These are phyloP conservation scores for Eupithecia tripunctaria DNA, from an alignment of 2,888 invertebrate species.

Conservation along the genomic window DNA sequence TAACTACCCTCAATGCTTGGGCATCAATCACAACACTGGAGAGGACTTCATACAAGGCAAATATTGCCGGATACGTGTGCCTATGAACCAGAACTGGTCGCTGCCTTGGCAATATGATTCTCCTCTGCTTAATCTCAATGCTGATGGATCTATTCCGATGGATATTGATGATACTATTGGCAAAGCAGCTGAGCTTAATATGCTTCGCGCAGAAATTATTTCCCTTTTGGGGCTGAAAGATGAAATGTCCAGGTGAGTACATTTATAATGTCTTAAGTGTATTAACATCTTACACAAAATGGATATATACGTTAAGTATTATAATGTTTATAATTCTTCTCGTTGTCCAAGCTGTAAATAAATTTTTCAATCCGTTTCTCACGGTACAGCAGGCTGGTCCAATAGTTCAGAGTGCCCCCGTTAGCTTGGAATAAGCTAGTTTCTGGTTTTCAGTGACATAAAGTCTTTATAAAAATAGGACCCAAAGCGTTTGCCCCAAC, in stretches of 20 bases:
- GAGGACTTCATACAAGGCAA: slow-evolving; percentile 55
- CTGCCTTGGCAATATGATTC: slow-evolving; percentile 34
- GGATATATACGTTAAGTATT: not conserved
- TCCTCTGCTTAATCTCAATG: slow-evolving; percentile 34
- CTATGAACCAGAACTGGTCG: slow-evolving; percentile 46
- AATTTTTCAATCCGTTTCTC: not conserved
- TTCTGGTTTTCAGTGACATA: not conserved
- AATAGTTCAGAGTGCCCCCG: not conserved
- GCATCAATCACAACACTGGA: slow-evolving; percentile 44
- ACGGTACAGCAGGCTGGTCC: not conserved
- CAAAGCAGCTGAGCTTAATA: slow-evolving; percentile 20
- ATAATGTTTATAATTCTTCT: too few species aligned
- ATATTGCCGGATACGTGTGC: slow-evolving; percentile 58
- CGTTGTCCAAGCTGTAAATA: not conserved
- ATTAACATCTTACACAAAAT: not conserved
- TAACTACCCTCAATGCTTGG: slow-evolving; percentile 60
- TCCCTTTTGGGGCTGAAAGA: slow-evolving; percentile 13
- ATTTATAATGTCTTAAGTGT: not conserved
- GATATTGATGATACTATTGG: slow-evolving; percentile 37
- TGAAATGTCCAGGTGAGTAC: not conserved
- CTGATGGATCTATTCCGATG: slow-evolving; percentile 14
- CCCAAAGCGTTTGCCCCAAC: not conserved
- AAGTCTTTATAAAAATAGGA: not conserved
- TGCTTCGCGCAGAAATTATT: slow-evolving; percentile 14
- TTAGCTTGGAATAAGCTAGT: not conserved